phyloP scores from a whole-genome alignment of 53 echinoderm and acorn worm species.

The Echinarachnius parma region DNA sequence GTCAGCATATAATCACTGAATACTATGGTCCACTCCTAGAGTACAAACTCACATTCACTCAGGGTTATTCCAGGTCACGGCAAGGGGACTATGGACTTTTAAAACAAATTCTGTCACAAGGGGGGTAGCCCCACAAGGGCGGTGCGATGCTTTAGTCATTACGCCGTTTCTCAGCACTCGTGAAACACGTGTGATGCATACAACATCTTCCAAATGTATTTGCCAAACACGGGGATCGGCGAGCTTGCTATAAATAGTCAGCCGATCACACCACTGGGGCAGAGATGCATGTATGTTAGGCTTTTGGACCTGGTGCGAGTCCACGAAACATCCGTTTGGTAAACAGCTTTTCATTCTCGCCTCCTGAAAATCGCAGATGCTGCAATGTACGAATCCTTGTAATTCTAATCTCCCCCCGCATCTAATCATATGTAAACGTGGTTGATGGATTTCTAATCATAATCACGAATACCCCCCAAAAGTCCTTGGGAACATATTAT shows the following conservation, averaged over 20 bases:
- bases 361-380: too few species aligned
- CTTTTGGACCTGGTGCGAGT: too few species aligned
- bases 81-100: slow-evolving; percentile 13
- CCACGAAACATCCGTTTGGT: too few species aligned
- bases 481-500: too few species aligned
- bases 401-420: too few species aligned
- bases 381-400: too few species aligned
- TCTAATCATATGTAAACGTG: too few species aligned
- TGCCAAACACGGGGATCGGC: not conserved
- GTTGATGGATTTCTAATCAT: too few species aligned
- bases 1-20: slow-evolving; percentile 9
- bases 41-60: not conserved
- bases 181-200: slow-evolving; percentile 28
- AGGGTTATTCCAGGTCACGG: slow-evolving; percentile 43
- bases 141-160: slow-evolving; percentile 40
- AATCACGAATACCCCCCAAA: too few species aligned
- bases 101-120: too few species aligned
- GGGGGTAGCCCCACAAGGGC: not conserved
- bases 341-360: too few species aligned
- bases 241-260: not conserved
- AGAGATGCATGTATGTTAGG: too few species aligned
- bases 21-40: not conserved
- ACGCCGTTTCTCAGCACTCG: slow-evolving; percentile 8
- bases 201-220: slow-evolving; percentile 29
- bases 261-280: not conserved